Percentiles rank a stretch among this genome's conserved stretches.
Evolutionary conservation across 2,113 vertebrate species (phyloP).

Genomic region (Emydocephalus ijimae): DNA sequence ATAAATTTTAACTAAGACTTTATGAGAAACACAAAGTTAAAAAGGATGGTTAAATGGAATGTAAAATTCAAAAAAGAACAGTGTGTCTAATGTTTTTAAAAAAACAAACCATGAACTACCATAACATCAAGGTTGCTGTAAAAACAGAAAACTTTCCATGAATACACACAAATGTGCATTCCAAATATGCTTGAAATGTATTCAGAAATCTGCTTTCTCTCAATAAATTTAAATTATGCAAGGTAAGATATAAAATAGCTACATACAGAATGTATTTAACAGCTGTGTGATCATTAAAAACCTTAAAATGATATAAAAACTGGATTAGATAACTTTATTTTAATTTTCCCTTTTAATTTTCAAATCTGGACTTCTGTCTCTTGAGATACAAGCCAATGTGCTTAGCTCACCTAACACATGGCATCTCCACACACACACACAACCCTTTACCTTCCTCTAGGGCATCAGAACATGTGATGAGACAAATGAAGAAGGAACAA

Average conservation of each 20-base stretch:
- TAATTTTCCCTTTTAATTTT: background rate
- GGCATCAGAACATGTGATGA: background rate
- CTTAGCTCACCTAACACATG: background rate
- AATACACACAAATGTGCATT: background rate
- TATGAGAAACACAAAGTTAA: conserved; percentile 27
- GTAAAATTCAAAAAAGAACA: background rate
- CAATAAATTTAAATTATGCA: conserved; percentile 1
- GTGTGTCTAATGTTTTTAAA: background rate
- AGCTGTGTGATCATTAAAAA: background rate
- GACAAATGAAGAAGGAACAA: conserved; percentile 9
- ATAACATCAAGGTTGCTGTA: conserved; percentile 6
- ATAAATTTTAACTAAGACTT: conserved; percentile 32
- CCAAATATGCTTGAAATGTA: background rate
- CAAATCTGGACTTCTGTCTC: background rate
- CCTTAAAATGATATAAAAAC: background rate
- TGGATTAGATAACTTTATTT: background rate
- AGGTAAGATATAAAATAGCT: conserved; percentile 3
- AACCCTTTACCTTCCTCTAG: background rate
- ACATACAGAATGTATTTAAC: conserved; percentile 2
- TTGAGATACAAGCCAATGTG: background rate
- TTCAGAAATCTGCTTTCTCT: conserved; percentile 11
- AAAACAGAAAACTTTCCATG: background rate
- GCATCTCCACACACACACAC: background rate
- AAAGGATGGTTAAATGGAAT: conserved; percentile 10
- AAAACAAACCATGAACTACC: background rate